These are phyloP conservation scores for Onychomys arenicola DNA, from an alignment of 2,797 vertebrate species.

Conservation along the genomic window DNA sequence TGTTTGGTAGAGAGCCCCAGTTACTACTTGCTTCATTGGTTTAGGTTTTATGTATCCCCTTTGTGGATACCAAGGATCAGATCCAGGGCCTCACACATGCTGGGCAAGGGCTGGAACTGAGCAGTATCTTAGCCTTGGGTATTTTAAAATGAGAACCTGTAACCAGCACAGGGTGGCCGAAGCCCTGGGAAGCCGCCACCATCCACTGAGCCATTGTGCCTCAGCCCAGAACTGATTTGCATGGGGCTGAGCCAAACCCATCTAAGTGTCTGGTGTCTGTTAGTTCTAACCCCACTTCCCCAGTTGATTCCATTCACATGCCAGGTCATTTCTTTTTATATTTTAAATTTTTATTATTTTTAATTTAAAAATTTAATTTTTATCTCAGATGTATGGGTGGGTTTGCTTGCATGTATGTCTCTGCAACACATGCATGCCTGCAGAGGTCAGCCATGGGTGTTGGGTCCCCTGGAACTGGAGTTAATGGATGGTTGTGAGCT, in stretches of 20 bases:
- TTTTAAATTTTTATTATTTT: not conserved
- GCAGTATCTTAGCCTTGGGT: not conserved
- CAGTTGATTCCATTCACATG: not conserved
- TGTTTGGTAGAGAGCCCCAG: not conserved
- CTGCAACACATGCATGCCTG: not conserved
- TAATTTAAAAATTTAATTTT: not conserved
- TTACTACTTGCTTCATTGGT: not conserved
- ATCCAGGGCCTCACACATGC: not conserved
- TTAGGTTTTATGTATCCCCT: not conserved
- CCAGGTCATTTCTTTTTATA: not conserved
- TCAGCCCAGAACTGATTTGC: not conserved
- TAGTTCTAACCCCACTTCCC: not conserved
- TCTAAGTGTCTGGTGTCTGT: not conserved
- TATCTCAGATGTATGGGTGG: not conserved
- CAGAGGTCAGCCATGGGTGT: not conserved
- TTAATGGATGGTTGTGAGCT: not conserved
- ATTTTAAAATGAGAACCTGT: not conserved
- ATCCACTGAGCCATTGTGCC: not conserved
- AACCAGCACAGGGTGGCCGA: not conserved
- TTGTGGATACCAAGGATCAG: not conserved
- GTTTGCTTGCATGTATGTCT: not conserved
- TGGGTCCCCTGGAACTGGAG: not conserved
- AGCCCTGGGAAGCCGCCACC: not conserved
- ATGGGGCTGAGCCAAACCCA: not conserved
- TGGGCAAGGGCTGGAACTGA: not conserved